A percentile compares a stretch with the other conserved stretches of the same genome.
Evolutionary conservation across 1,140 invertebrate genomes (phyloP).

Genomic region (Eciton burchellii): DNA sequence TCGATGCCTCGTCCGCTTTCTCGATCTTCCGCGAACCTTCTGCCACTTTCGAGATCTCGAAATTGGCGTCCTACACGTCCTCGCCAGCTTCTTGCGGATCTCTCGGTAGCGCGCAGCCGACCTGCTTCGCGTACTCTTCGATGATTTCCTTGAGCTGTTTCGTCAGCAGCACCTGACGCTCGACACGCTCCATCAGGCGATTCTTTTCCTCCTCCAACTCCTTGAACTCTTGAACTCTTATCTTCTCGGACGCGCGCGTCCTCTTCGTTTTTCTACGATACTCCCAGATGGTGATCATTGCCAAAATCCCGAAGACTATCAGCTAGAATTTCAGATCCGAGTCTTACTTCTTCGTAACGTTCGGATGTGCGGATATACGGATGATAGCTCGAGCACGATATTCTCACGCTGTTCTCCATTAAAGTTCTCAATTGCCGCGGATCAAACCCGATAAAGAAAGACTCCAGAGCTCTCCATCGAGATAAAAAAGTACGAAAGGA

Average conservation of each 20-base stretch:
- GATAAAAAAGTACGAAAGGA: too few relatives aligned
- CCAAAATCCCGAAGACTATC: slow-evolving; percentile 26
- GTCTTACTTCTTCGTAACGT: slow-evolving; percentile 2
- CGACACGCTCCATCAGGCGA: slow-evolving; percentile 9
- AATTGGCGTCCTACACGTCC: slow-evolving; percentile 1
- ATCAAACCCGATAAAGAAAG: too few relatives aligned
- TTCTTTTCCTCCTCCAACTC: slow-evolving; percentile 13
- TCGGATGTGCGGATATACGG: too few relatives aligned
- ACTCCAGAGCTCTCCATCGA: too few relatives aligned
- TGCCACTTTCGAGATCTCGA: not conserved
- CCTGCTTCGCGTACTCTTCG: slow-evolving; percentile 6
- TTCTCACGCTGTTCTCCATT: too few relatives aligned
- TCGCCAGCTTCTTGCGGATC: not conserved
- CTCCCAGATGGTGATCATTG: slow-evolving; percentile 1
- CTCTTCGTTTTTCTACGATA: not conserved
- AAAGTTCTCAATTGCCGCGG: too few relatives aligned
- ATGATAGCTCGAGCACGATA: too few relatives aligned
- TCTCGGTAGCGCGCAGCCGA: slow-evolving; percentile 1
- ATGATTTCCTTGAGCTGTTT: slow-evolving; percentile 38
- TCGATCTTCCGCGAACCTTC: not conserved
- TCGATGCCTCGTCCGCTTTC: not conserved
- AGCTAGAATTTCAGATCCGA: not conserved
- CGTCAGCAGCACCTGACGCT: slow-evolving; percentile 30
- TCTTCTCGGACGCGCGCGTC: not conserved
- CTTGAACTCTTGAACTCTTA: not conserved